phyloP scores from a whole-genome alignment of 64 coral and sea anemone genomes.

The Porites australiensis region DNA sequence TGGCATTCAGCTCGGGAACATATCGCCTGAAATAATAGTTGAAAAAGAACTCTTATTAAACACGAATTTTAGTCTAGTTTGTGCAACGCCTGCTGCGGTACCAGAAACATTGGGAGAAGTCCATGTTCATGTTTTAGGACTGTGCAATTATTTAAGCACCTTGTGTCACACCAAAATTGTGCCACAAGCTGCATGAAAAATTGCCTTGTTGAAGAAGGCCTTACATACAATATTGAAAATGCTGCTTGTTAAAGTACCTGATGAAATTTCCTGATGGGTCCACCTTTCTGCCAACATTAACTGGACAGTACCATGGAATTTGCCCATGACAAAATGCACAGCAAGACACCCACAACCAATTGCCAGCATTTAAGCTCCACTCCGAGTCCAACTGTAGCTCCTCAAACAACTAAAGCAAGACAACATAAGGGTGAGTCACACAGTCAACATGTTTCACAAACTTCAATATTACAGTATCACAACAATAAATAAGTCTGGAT shows the following conservation, averaged over 20 bases:
- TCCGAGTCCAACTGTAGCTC: slow-evolving; percentile 92
- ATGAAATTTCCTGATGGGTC: slow-evolving; percentile 95
- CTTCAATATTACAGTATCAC: too few species aligned
- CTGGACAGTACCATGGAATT: slow-evolving; percentile 90
- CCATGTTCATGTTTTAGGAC: too few species aligned
- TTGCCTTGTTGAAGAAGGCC: too few species aligned
- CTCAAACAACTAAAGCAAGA: slow-evolving; percentile 77
- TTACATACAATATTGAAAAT: background rate
- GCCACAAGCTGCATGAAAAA: too few species aligned
- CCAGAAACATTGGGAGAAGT: too few species aligned
- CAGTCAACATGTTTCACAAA: too few species aligned
- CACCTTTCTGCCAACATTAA: slow-evolving; percentile 82
- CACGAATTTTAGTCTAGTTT: background rate
- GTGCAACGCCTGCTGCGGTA: too few species aligned
- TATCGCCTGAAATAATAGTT: slow-evolving; percentile 51
- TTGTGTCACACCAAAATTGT: too few species aligned
- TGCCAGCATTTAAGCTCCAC: slow-evolving; percentile 97
- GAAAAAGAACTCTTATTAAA: background rate
- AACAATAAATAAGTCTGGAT: too few species aligned
- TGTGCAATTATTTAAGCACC: too few species aligned
- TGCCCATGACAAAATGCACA: slow-evolving; percentile 88
- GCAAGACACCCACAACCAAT: slow-evolving; percentile 92
- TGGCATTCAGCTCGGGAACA: slow-evolving; percentile 64
- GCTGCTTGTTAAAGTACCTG: slow-evolving; percentile 49
- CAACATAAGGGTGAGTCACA: background rate